These are phyloP conservation scores for Melinaea menophilus DNA, from an alignment of 2,888 invertebrate genomes.

Conservation along the genomic window DNA sequence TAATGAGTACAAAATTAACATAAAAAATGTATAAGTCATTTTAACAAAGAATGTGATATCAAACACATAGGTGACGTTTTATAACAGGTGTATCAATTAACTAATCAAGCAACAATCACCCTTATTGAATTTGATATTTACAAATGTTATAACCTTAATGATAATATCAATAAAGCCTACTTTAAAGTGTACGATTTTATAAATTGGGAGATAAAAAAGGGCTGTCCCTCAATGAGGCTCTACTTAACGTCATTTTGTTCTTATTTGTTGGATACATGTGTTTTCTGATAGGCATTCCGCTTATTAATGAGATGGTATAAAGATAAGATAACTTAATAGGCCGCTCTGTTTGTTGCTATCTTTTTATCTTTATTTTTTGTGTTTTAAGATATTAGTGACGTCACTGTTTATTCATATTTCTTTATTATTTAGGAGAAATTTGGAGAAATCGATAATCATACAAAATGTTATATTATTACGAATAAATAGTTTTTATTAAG, in stretches of 20 bases:
- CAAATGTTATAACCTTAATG: not conserved
- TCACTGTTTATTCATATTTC: not conserved
- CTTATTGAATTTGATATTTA: not conserved
- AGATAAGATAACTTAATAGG: constrained; percentile 66
- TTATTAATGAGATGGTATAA: constrained; percentile 69
- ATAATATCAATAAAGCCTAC: not conserved
- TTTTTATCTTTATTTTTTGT: constrained; percentile 38
- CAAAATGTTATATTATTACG: too few relatives aligned
- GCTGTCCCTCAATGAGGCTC: constrained; percentile 36
- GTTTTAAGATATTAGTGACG: constrained; percentile 2
- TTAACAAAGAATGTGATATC: constrained; percentile 59
- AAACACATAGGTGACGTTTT: constrained; percentile 65
- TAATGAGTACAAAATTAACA: too few relatives aligned
- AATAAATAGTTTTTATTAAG: not conserved
- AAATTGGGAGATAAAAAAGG: constrained; percentile 19
- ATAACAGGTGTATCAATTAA: constrained; percentile 63
- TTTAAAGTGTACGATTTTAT: constrained; percentile 31
- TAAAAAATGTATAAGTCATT: not conserved
- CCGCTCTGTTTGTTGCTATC: constrained; percentile 49
- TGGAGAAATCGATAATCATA: too few relatives aligned
- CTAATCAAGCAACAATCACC: constrained; percentile 1
- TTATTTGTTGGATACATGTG: constrained; percentile 65
- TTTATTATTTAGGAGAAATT: too few relatives aligned
- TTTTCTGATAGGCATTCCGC: constrained; percentile 63
- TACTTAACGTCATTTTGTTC: constrained; percentile 74